Base-by-base conservation (phyloP, 92 coral and sea anemone species). In the Meandrina meandrites region DNA sequence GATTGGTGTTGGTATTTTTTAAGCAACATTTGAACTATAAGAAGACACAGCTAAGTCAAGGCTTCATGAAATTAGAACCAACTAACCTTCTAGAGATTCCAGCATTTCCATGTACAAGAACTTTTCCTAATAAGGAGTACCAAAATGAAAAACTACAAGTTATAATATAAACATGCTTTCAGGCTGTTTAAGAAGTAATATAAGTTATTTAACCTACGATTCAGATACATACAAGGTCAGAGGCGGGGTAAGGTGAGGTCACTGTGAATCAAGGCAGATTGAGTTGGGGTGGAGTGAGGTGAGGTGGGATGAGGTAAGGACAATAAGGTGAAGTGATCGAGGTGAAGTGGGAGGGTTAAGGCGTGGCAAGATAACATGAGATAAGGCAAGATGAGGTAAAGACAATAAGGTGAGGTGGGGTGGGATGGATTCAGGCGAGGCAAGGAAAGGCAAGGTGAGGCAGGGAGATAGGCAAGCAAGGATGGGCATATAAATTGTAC, bases 21-120 rank as follows among this genome's bases (percentile, higher is more conserved):
- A 24, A 5, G 31, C 28, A 24, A 60, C 1, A 60, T 17, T 1
- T 1, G 7, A 60, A 24, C 14, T 1, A 60, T n/a, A 60, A 22
- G n/a, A n/a, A 36, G 42, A 60, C 15, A 35, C 19, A 0, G 35
- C 22, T 56, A 1, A 51, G 14, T 45, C 36, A 31, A 53, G 9
- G 35, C 37, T 13, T 47, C 36, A 40, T 9, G 42, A 80, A 66
- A 0, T 35, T 14, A 18, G 32, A 5, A 68, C 74, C 18, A 87
- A 70, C 75, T 5, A 83, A 97, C 99, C 99, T 97, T 85, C 99
- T 89, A 1, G 99, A 97, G 66, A 97, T 97, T 19, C 99, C 99
- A 86, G 99, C 98, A 88, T 95, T 97, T 40, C 99, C 99, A 91
- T 97, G 99, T 48, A 97, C 87, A 67, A 97, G 94, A 30, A 92